Evolutionary conservation across 2,797 vertebrate genomes (phyloP).

Genomic region (Thunnus albacares): DNA sequence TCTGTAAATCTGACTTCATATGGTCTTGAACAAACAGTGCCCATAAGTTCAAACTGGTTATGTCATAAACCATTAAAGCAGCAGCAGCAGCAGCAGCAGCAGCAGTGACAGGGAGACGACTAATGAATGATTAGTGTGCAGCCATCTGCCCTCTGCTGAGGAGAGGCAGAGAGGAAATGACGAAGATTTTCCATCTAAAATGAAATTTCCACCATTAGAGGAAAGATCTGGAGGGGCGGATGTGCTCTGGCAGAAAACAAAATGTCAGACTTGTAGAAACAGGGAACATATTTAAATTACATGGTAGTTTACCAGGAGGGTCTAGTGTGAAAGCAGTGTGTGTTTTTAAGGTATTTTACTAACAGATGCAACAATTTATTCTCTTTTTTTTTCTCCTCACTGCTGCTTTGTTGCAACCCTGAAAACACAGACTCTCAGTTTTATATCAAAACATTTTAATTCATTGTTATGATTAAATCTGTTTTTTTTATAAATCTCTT

Average conservation of each 20-base stretch:
- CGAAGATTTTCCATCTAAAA: not conserved
- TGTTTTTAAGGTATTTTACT: too few species aligned
- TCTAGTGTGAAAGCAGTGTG: too few species aligned
- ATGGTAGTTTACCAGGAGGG: too few species aligned
- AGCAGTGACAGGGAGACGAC: not conserved
- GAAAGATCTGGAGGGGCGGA: not conserved
- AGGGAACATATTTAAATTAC: too few species aligned
- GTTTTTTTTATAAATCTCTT: too few species aligned
- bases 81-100: not conserved
- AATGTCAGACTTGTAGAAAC: not conserved
- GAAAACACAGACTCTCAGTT: too few species aligned
- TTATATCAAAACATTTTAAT: too few species aligned
- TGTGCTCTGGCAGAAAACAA: too few species aligned
- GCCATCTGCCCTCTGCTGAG: constrained; percentile 28
- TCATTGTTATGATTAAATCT: too few species aligned
- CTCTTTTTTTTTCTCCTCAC: too few species aligned
- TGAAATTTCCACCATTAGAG: constrained; percentile 7
- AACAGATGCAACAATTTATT: too few species aligned
- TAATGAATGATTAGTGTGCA: constrained; percentile 16
- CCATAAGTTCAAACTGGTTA: not conserved
- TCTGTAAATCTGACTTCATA: not conserved
- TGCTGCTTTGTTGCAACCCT: too few species aligned
- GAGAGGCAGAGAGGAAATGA: constrained; percentile 21
- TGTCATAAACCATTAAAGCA: not conserved
- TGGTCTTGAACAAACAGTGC: not conserved